Conservation (phyloP, 2,113 vertebrate species). For the Fregata magnificens region DNA sequence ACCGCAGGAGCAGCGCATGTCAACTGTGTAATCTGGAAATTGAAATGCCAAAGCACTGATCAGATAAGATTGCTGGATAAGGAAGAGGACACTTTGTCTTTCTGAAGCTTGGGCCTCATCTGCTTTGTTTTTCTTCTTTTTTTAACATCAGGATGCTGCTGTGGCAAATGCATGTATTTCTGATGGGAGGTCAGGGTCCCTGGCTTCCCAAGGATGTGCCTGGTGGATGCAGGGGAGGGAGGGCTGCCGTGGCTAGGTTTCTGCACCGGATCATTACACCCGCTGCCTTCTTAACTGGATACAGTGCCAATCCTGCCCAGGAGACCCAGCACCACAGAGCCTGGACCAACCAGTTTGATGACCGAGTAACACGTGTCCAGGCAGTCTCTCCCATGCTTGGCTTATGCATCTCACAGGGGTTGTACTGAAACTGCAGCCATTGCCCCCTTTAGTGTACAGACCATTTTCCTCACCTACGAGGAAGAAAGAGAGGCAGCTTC, state of each 20-base stretch:
- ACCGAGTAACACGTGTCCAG: rapidly evolving
- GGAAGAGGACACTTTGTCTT: background rate
- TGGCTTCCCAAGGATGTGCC: background rate
- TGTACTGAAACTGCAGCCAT: background rate
- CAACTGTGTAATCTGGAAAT: background rate
- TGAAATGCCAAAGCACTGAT: background rate
- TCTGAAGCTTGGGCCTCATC: background rate
- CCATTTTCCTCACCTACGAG: background rate
- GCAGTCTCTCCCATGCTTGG: background rate
- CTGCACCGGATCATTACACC: background rate
- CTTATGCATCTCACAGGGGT: background rate
- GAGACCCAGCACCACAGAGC: background rate
- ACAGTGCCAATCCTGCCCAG: rapidly evolving
- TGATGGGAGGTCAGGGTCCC: background rate
- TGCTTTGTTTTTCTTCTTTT: background rate
- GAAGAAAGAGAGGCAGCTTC: background rate
- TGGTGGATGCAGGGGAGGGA: background rate
- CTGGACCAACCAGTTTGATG: background rate
- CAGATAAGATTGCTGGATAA: conserved; percentile 21
- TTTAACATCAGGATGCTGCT: background rate
- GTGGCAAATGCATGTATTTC: background rate
- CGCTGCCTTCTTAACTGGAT: background rate
- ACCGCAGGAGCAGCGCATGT: background rate
- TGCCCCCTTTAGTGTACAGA: background rate
- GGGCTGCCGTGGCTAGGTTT: background rate